phyloP scores from a whole-genome alignment of 2,113 vertebrate species.

The Tetraodon nigroviridis region DNA sequence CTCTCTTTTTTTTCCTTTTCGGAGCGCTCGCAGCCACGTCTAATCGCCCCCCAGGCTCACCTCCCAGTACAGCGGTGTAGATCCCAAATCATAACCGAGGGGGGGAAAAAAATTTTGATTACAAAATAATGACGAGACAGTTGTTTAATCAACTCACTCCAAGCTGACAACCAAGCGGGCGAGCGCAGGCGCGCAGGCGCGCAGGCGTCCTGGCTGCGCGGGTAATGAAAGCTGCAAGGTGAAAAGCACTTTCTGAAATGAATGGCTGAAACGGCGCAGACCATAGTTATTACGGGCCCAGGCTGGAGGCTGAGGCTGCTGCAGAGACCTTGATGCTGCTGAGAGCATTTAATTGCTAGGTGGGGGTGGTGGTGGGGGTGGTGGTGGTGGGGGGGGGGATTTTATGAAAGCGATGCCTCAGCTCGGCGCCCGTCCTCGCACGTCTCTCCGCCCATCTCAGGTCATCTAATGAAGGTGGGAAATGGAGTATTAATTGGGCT shows the following conservation, averaged over 20 bases:
- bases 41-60: constrained; percentile 41
- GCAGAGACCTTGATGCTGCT: constrained; percentile 62
- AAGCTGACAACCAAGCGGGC: constrained; percentile 36
- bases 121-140: constrained; percentile 55
- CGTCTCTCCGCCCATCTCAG: constrained; percentile 73
- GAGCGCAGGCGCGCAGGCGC: constrained; percentile 22
- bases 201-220: constrained; percentile 36
- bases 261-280: constrained; percentile 65
- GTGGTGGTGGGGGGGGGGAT: constrained; percentile 65
- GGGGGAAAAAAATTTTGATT: constrained; percentile 39
- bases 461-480: constrained; percentile 69
- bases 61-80: constrained; percentile 34
- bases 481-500: constrained; percentile 82
- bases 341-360: constrained; percentile 72
- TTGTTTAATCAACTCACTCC: constrained; percentile 54
- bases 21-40: constrained; percentile 42
- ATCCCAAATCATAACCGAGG: constrained; percentile 44
- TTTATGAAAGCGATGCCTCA: constrained; percentile 73
- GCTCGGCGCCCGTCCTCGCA: constrained; percentile 69
- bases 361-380: constrained; percentile 45
- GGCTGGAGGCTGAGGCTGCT: constrained; percentile 68
- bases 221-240: constrained; percentile 68
- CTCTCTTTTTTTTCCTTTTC: constrained; percentile 19
- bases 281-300: constrained; percentile 70
- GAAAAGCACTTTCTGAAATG: constrained; percentile 73